These are phyloP conservation scores for Danaus melanippus DNA, from an alignment of 1,140 invertebrate species.

Conservation along the genomic window DNA sequence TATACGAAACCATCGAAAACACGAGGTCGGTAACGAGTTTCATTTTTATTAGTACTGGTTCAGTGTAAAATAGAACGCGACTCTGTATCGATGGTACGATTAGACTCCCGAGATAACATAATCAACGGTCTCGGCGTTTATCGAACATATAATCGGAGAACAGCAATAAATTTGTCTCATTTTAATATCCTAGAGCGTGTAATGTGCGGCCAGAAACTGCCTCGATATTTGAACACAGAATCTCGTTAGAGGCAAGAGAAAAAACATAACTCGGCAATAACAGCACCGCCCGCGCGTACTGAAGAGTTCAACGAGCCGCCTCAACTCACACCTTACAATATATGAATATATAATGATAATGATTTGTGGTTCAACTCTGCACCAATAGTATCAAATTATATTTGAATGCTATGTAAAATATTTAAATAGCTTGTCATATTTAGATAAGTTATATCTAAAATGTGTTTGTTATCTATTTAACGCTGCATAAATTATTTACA, in stretches of 20 bases:
- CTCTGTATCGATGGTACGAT: constrained; percentile 64
- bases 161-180: constrained; percentile 70
- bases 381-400: constrained; percentile 1
- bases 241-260: constrained; percentile 37
- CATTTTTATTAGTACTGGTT: constrained; percentile 69
- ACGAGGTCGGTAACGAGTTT: constrained; percentile 50
- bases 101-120: constrained; percentile 66
- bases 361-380: constrained; percentile 3
- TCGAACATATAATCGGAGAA: constrained; percentile 64
- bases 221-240: constrained; percentile 44
- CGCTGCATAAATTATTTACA: too few relatives aligned
- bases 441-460: too few relatives aligned
- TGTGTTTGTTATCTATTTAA: too few relatives aligned
- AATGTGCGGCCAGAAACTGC: constrained; percentile 47
- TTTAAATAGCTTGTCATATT: too few relatives aligned
- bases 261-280: constrained; percentile 24
- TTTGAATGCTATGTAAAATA: background rate
- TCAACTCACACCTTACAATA: constrained; percentile 8
- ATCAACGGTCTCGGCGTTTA: constrained; percentile 68
- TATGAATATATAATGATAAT: constrained; percentile 1
- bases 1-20: constrained; percentile 61
- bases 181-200: constrained; percentile 66
- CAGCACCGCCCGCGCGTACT: constrained; percentile 31
- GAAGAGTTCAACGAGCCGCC: constrained; percentile 58
- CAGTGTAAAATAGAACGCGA: constrained; percentile 56